Base-by-base conservation (phyloP, 2,113 vertebrate genomes). In the Thalassarche chlororhynchos region DNA sequence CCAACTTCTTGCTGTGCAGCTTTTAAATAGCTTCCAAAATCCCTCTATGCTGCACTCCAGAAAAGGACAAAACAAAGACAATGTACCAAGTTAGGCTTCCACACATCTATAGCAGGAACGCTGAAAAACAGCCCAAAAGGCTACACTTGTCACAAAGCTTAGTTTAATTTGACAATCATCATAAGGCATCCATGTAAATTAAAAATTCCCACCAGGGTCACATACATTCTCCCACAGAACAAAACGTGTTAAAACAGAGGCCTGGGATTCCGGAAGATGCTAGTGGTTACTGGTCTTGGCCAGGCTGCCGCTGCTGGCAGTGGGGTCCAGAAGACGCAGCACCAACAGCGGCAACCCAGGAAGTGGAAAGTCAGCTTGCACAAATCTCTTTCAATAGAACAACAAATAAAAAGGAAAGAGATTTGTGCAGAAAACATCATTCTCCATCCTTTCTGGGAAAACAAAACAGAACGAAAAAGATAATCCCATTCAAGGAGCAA, bases 131-230 rank as follows among this genome's bases (percentile, higher is more conserved):
- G 80, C 57, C 69, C 84, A 38, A 32, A 85, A 96, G 32, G 66
- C 84, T 87, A 28, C 40, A 76, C 15, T 93, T 91, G 95, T 96
- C 96, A 91, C 96, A 96, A 96, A 96, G 91, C 83, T 93, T 84
- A 90, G 86, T 97, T 97, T 97, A 97, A 97, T 96, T 93, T 90
- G 96, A 98, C 94, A 95, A 65, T 95, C 95, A 96, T 94, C 94
- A 58, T 97, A 97, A 98, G 98, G 98, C 97, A 97, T 97, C 82
- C 87, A 94, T 84, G 95, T 96, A 92, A 93, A 93, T 97, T 96
- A 97, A 95, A 95, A 95, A 94, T 88, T 95, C 75, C 93, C 93
- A 91, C 62, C 76, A 87, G 94, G 89, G 90, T 95, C 89, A 84
- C 85, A 94, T 84, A 96, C 74, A 90, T 96, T 95, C 88, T 97